Conservation (phyloP, 1,140 invertebrate species). For the Macrobrachium nipponense region DNA sequence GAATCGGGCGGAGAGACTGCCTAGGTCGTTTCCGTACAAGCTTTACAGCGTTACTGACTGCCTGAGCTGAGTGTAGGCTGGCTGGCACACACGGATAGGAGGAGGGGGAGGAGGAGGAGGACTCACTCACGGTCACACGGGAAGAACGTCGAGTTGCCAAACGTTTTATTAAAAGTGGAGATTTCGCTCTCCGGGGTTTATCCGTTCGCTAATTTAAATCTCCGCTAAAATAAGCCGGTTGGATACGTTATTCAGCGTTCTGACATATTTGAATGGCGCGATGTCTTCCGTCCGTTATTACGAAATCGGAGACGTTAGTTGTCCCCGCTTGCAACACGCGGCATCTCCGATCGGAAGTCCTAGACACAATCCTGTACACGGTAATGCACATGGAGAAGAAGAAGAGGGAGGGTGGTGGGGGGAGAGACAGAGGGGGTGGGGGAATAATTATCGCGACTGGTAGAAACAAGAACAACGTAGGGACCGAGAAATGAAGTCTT, state of each 20-base stretch:
- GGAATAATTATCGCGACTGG: not conserved
- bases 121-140: slow-evolving; percentile 38
- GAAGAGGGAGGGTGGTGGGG: not conserved
- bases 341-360: slow-evolving; percentile 33
- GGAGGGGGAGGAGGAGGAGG: not conserved
- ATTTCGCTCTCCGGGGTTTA: too few species aligned
- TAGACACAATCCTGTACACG: slow-evolving; percentile 42
- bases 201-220: too few species aligned
- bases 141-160: slow-evolving; percentile 44
- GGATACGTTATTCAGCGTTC: not conserved
- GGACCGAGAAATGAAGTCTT: too few species aligned
- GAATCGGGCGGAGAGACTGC: too few species aligned
- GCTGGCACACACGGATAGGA: slow-evolving; percentile 5
- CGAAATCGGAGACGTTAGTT: not conserved
- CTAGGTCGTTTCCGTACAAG: not conserved
- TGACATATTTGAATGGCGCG: not conserved
- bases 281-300: not conserved
- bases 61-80: slow-evolving; percentile 28
- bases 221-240: not conserved
- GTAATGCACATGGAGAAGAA: slow-evolving; percentile 23
- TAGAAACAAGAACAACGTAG: too few species aligned
- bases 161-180: not conserved
- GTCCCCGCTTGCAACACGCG: not conserved
- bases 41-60: not conserved
- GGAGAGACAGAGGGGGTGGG: too few species aligned